Conservation (phyloP, 2,797 vertebrate species). For the Sebastolobus altivelis region DNA sequence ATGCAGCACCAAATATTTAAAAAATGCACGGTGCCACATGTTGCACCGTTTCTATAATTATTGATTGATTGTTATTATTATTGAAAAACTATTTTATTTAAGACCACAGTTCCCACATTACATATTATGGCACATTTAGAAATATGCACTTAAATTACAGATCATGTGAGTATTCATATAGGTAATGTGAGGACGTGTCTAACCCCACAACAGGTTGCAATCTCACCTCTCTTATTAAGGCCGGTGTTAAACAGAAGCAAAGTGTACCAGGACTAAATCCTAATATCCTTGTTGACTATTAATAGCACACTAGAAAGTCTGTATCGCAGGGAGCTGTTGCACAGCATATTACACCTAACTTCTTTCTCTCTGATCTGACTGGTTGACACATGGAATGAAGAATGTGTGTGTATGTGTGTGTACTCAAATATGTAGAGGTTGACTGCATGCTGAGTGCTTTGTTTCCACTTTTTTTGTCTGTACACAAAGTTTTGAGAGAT, state of each 20-base stretch:
- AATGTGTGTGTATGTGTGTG: background rate
- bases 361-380: conserved; percentile 6
- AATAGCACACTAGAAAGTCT: conserved; percentile 63
- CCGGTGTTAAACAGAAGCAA: conserved; percentile 6
- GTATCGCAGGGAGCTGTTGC: conserved; percentile 46
- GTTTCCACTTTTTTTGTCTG: background rate
- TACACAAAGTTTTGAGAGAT: background rate
- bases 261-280: conserved; percentile 53
- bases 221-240: conserved; percentile 1
- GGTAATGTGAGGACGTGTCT: background rate
- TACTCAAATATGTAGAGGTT: background rate
- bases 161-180: background rate
- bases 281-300: conserved; percentile 64
- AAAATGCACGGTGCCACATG: background rate
- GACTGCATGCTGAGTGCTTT: background rate
- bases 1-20: background rate
- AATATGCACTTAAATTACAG: background rate
- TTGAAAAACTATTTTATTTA: background rate
- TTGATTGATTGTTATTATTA: background rate
- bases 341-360: conserved; percentile 27
- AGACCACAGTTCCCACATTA: background rate
- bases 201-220: background rate
- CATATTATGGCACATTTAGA: background rate
- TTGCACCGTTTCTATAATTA: background rate
- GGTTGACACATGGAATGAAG: background rate